Evolutionary conservation across 2,888 invertebrate genomes (phyloP), one percentile per base, ranked within the genome.

Genomic region (Drosophila diplacantha): DNA sequence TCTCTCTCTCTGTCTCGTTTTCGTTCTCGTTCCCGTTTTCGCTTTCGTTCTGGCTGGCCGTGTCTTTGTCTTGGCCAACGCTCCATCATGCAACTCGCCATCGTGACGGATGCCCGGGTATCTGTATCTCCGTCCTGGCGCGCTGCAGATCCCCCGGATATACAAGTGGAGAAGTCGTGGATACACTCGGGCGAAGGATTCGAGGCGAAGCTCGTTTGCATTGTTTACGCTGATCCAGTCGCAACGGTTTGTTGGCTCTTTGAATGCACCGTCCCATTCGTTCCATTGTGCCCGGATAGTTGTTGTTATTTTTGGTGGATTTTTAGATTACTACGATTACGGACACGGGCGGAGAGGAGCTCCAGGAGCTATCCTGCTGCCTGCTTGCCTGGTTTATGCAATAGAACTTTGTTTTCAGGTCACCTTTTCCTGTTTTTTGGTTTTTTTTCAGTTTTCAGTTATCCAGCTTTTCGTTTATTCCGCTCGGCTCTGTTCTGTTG

Each of bases 111-210:
- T 64, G 49, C 50, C 64, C 14, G 47, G 35, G 39, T 49, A 34
- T 44, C 43, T 43, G 50, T 18, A 18, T 54, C 31, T 18, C 8
- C 44, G 20, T 46, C 31, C 55, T 47, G 47, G 50, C 51, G 24
- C 49, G 16, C 29, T 61, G 0, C 89, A 93, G 93, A 92, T 88
- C 92, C 92, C 0, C 93, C 93, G 5, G 93, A 93, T 85, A 93
- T 93, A 71, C 91, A 91, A 54, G 92, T 92, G 78, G 93, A 93
- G 86, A 88, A 92, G 53, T 91, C 92, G 9, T 92, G 92, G 92
- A 91, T 93, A 50, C 93, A 93, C 85, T 92, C 92, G 0, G 93
- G 92, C 0, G 93, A 93, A 78, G 93, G 92, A 0, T 92, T 92
- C 86, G 89, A 92, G 70, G 92, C 93, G 3, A 92, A 92, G 75